Conservation (phyloP, 2,888 invertebrate genomes). For the Drosophila planitibia region DNA sequence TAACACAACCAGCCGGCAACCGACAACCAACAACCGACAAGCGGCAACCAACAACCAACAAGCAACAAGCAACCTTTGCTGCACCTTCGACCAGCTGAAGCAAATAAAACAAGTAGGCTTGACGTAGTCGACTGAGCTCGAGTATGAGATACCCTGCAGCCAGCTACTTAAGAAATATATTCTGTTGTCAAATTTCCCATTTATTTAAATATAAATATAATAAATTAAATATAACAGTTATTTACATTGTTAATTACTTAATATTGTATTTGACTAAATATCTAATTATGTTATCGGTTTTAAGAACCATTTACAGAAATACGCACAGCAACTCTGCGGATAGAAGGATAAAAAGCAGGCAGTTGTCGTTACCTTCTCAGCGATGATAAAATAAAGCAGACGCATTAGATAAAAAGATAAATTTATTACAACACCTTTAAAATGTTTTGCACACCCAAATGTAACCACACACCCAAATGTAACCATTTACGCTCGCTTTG, state of each 20-base stretch:
- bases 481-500: background rate
- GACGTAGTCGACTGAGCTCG: background rate
- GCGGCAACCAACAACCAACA: constrained; percentile 55
- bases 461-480: background rate
- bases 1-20: constrained; percentile 74
- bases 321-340: background rate
- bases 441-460: background rate
- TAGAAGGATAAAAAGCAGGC: background rate
- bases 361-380: background rate
- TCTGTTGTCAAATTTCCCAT: background rate
- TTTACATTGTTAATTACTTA: background rate
- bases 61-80: constrained; percentile 74
- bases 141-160: background rate
- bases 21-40: constrained; percentile 49
- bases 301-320: background rate
- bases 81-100: constrained; percentile 70
- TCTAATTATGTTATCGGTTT: background rate
- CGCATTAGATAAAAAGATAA: background rate
- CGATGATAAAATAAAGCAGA: background rate
- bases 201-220: background rate
- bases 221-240: background rate
- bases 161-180: background rate
- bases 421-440: background rate
- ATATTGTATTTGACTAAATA: background rate
- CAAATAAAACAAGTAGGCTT: constrained; percentile 9